A percentile compares a stretch with the other conserved stretches of the same genome.
Conservation (phyloP, 2,888 invertebrate species). For the Hirtodrosophila alboralis region DNA sequence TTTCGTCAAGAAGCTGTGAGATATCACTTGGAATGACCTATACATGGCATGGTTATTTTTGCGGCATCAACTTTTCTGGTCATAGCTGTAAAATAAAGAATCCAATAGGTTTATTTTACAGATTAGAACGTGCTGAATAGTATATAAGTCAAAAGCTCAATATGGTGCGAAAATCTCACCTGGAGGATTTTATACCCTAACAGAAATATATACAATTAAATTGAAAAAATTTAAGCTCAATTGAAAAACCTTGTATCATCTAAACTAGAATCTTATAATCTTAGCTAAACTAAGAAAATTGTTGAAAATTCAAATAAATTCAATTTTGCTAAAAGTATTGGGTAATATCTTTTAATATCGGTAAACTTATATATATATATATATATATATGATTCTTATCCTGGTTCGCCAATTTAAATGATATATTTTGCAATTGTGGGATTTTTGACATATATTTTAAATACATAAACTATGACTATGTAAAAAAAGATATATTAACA, state of each 20-base stretch:
- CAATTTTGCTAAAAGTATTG: no score
- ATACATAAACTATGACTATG: no score
- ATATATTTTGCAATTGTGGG: no score
- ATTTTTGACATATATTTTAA: no score
- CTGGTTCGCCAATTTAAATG: no score
- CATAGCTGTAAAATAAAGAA: constrained; percentile 31
- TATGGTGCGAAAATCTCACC: neutral
- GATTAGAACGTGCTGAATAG: constrained; percentile 11
- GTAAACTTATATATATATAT: no score
- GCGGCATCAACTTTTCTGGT: constrained; percentile 43
- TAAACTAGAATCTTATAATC: constrained; percentile 6
- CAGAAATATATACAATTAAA: constrained; percentile 1
- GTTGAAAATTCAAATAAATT: no score
- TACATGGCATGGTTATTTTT: constrained; percentile 17
- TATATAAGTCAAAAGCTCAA: constrained; percentile 16
- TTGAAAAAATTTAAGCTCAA: no score
- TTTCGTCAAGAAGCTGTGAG: constrained; percentile 9
- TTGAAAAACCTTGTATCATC: neutral
- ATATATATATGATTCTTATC: no score
- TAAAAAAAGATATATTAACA: no score
- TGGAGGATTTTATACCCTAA: constrained; percentile 12
- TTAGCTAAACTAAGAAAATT: no score
- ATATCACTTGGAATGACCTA: constrained; percentile 33
- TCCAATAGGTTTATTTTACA: constrained; percentile 27
- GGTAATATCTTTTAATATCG: no score